Percentiles rank a stretch among this genome's conserved stretches.
phyloP scores from a whole-genome alignment of 2,797 vertebrate genomes.

The Enteromius treurensis region DNA sequence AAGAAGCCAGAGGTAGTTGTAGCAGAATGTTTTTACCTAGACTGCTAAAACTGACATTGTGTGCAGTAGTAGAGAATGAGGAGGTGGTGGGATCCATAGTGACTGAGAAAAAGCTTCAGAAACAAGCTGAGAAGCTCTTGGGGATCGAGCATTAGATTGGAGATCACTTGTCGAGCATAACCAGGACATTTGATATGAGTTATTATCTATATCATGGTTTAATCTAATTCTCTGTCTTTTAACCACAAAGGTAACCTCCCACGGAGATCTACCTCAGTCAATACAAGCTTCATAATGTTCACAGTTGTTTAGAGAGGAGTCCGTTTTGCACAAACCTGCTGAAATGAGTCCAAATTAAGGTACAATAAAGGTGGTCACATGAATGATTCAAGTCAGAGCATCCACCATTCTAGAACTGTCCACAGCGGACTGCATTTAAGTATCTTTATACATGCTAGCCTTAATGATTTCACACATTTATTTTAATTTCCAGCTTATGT shows the following conservation, averaged over 20 bases:
- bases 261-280: slow-evolving; percentile 84
- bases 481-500: slow-evolving; percentile 49
- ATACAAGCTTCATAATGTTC: slow-evolving; percentile 65
- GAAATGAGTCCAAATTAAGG: slow-evolving; percentile 52
- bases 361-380: slow-evolving; percentile 45
- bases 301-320: slow-evolving; percentile 62
- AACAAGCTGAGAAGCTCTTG: slow-evolving; percentile 59
- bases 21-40: slow-evolving; percentile 73
- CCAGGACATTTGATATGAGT: slow-evolving; percentile 49
- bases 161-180: slow-evolving; percentile 64
- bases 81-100: slow-evolving; percentile 26
- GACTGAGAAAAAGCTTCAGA: slow-evolving; percentile 58
- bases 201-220: slow-evolving; percentile 64
- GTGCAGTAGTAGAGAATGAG: background rate
- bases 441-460: slow-evolving; percentile 25
- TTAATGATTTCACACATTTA: slow-evolving; percentile 46
- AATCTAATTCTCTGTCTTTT: slow-evolving; percentile 63
- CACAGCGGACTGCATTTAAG: slow-evolving; percentile 35
- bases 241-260: slow-evolving; percentile 65
- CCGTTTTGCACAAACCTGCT: slow-evolving; percentile 63
- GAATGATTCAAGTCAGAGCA: background rate
- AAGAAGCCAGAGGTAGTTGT: slow-evolving; percentile 73
- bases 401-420: slow-evolving; percentile 27
- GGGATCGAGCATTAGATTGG: slow-evolving; percentile 57
- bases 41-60: slow-evolving; percentile 76